A percentile compares a stretch with the other conserved stretches of the same genome.
These are phyloP conservation scores for Cheirogaleus major DNA, from an alignment of 2,797 vertebrate species.

Conservation along the genomic window DNA sequence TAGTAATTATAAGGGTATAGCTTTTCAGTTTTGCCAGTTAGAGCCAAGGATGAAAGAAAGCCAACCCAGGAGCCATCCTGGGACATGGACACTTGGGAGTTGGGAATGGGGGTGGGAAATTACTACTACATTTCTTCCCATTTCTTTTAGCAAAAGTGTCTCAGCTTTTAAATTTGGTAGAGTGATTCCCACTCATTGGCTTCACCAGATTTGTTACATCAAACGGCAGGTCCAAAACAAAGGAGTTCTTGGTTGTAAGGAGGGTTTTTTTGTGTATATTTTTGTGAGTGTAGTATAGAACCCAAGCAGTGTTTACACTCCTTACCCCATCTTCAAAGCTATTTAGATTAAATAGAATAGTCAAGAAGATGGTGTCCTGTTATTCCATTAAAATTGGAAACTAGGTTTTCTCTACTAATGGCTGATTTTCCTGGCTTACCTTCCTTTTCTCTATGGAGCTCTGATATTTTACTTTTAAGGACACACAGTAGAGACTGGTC, in stretches of 20 bases:
- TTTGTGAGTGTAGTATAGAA: not conserved
- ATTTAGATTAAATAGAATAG: not conserved
- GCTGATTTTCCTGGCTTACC: not conserved
- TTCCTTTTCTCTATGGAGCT: not conserved
- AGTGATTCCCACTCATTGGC: not conserved
- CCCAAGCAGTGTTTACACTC: not conserved
- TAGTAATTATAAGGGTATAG: not conserved
- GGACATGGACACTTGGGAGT: not conserved
- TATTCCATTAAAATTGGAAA: not conserved
- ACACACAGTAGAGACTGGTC: not conserved
- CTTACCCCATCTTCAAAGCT: not conserved
- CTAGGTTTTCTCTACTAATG: not conserved
- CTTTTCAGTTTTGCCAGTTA: not conserved
- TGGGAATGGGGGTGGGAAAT: not conserved
- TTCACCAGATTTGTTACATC: not conserved
- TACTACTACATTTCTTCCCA: not conserved
- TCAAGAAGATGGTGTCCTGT: not conserved
- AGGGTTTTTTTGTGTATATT: not conserved
- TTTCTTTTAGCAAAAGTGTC: not conserved
- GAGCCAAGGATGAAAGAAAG: not conserved
- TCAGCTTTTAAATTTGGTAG: constrained; percentile 1
- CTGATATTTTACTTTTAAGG: not conserved
- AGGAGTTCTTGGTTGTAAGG: not conserved
- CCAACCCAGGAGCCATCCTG: not conserved
- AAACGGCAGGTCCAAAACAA: not conserved